Evolutionary conservation across 2,113 vertebrate species (phyloP).

Genomic region (Lepisosteus osseus): DNA sequence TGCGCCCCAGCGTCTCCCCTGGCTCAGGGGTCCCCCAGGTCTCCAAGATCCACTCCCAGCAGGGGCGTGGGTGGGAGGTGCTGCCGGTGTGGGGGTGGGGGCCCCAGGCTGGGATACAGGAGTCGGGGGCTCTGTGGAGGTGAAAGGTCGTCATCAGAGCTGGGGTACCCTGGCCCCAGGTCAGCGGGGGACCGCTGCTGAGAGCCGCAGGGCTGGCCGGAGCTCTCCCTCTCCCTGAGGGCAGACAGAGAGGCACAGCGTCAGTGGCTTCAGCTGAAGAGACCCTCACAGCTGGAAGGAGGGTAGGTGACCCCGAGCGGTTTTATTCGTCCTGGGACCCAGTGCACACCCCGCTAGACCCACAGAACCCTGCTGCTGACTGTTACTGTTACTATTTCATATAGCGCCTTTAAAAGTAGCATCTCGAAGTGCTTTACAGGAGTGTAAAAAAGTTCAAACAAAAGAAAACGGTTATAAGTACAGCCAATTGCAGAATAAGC

Average conservation of each 20-base stretch:
- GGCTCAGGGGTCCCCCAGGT: neutral
- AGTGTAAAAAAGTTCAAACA: too few species aligned
- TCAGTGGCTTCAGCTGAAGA: neutral
- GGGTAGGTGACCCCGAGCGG: too few species aligned
- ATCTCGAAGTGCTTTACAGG: too few species aligned
- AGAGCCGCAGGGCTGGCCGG: too few species aligned
- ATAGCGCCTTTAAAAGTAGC: too few species aligned
- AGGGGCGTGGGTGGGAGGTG: constrained; percentile 28
- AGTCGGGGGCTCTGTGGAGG: constrained; percentile 38
- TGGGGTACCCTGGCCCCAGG: constrained; percentile 23
- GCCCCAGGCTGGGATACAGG: constrained; percentile 18
- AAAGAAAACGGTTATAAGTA: too few species aligned
- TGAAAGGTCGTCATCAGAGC: constrained; percentile 50
- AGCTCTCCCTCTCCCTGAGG: constrained; percentile 15
- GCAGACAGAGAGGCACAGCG: neutral
- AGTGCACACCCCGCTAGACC: too few species aligned
- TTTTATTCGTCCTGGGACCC: too few species aligned
- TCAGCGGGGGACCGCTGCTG: neutral
- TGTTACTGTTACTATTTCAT: too few species aligned
- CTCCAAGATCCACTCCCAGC: neutral
- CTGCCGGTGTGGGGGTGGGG: constrained; percentile 34
- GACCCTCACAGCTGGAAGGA: neutral
- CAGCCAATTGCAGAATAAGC: too few species aligned
- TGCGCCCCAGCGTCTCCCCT: neutral
- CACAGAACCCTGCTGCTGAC: too few species aligned